Evolutionary conservation across 2,113 vertebrate species (phyloP).

Genomic region (Natator depressus): DNA sequence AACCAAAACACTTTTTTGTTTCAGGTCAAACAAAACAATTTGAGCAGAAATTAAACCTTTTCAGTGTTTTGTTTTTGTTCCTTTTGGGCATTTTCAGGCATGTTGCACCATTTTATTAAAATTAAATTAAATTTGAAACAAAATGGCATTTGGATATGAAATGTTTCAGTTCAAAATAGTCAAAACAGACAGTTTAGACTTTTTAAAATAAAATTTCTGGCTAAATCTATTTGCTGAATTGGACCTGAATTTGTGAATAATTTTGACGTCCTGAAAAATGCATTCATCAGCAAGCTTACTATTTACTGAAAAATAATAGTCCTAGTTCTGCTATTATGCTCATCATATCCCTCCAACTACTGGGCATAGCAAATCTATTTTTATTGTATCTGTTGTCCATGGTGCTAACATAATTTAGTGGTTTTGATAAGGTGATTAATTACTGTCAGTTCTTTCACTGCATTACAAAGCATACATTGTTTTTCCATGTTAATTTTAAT

Average conservation of each 20-base stretch:
- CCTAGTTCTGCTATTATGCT: neutral
- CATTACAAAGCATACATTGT: neutral
- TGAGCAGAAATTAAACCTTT: neutral
- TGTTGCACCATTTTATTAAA: neutral
- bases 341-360: neutral
- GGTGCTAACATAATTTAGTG: neutral
- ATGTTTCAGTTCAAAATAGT: neutral
- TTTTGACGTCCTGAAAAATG: neutral
- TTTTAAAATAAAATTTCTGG: neutral
- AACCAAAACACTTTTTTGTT: neutral
- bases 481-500: conserved; percentile 10
- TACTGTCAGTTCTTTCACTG: conserved; percentile 1
- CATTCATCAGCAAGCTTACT: neutral
- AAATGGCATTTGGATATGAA: neutral
- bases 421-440: conserved; percentile 13
- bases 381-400: conserved; percentile 15
- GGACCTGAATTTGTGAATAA: neutral
- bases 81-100: neutral
- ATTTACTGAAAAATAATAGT: neutral
- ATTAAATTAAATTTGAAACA: neutral
- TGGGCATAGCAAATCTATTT: neutral
- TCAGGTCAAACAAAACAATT: neutral
- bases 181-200: neutral
- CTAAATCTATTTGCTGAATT: neutral
- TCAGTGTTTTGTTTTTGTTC: neutral